A percentile compares a stretch with the other conserved stretches of the same genome.
These are phyloP conservation scores for Melanerpes formicivorus DNA, from an alignment of 2,113 vertebrate species.

Conservation along the genomic window DNA sequence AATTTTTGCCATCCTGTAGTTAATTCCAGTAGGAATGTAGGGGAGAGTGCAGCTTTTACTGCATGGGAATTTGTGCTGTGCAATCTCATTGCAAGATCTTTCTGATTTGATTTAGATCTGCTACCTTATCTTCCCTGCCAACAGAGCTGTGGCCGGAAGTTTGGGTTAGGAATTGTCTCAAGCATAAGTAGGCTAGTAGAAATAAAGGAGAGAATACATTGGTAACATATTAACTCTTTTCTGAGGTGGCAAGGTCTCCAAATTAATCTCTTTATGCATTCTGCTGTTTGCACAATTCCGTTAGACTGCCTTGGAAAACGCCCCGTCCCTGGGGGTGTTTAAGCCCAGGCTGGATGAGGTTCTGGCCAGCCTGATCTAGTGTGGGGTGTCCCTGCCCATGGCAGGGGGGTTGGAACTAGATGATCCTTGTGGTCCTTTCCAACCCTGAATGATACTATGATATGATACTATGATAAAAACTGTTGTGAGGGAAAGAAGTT, in stretches of 20 bases:
- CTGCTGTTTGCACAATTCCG: background rate
- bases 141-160: background rate
- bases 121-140: background rate
- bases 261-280: background rate
- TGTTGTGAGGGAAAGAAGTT: too few species aligned
- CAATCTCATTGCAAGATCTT: background rate
- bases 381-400: too few species aligned
- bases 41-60: background rate
- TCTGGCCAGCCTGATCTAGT: too few species aligned
- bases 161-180: conserved; percentile 12
- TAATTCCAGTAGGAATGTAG: background rate
- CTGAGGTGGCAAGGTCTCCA: background rate
- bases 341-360: too few species aligned
- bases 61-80: background rate
- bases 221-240: conserved; percentile 4
- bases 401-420: too few species aligned
- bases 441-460: too few species aligned
- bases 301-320: background rate
- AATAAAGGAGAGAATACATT: conserved; percentile 26
- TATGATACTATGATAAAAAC: too few species aligned
- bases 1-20: background rate
- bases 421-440: too few species aligned
- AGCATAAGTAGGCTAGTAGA: background rate
- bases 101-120: conserved; percentile 7
- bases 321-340: too few species aligned